Percentiles rank a stretch among this genome's conserved stretches.
phyloP scores from a whole-genome alignment of 92 coral and sea anemone genomes.

The Desmophyllum pertusum region DNA sequence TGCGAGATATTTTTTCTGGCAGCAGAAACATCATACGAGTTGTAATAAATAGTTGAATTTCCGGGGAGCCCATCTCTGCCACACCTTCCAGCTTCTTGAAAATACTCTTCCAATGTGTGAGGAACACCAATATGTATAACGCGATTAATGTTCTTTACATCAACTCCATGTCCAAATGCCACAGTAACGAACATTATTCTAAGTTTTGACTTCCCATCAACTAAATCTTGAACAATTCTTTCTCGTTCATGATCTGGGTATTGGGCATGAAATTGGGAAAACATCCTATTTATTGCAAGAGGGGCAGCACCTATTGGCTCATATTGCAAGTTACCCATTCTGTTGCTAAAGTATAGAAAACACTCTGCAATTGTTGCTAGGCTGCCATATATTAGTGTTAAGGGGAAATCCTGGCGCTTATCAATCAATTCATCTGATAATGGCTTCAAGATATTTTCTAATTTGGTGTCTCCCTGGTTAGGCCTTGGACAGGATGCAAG shows the following conservation, averaged over 20 bases:
- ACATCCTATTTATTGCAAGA: slow-evolving; percentile 41
- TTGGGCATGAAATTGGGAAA: slow-evolving; percentile 75
- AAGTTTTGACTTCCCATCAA: slow-evolving; percentile 35
- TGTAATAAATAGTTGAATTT: slow-evolving; percentile 43
- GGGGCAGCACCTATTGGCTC: slow-evolving; percentile 54
- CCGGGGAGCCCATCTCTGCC: slow-evolving; percentile 66
- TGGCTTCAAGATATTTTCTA: slow-evolving; percentile 44
- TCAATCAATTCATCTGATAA: slow-evolving; percentile 43
- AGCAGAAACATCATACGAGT: slow-evolving; percentile 49
- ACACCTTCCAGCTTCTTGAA: slow-evolving; percentile 68
- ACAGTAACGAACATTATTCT: slow-evolving; percentile 70
- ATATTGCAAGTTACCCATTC: slow-evolving; percentile 52
- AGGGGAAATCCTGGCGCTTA: slow-evolving; percentile 43
- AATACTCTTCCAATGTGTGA: slow-evolving; percentile 63
- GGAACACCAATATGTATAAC: slow-evolving; percentile 78
- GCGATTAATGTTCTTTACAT: slow-evolving; percentile 46
- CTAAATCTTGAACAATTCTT: slow-evolving; percentile 38
- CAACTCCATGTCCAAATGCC: slow-evolving; percentile 73
- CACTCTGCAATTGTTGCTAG: slow-evolving; percentile 52
- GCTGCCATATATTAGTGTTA: slow-evolving; percentile 63
- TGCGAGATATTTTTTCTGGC: slow-evolving; percentile 36
- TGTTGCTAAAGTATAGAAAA: slow-evolving; percentile 43
- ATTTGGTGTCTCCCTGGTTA: slow-evolving; percentile 48
- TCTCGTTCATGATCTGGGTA: slow-evolving; percentile 69
- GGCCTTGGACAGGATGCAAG: slow-evolving; percentile 49